These are phyloP conservation scores for human DNA, from an alignment of 2,113 vertebrate species.

Conservation along the genomic window GRCh38 chr2:153485001-153485500, in stretches of 20 bases:
- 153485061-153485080: not conserved
- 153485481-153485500: not conserved
- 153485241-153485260: slow-evolving; percentile 23
- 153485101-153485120: not conserved
- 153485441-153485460: slow-evolving; percentile 18
- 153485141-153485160: not conserved
- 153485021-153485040: not conserved
- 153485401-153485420: not conserved
- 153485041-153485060: not conserved
- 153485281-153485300: not conserved
- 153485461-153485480: not conserved
- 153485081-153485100: not conserved
- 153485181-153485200: slow-evolving; percentile 16
- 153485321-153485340: not conserved
- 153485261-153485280: slow-evolving; percentile 20
- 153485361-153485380: not conserved
- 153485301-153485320: not conserved
- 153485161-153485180: not conserved
- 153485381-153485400: not conserved
- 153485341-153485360: slow-evolving; percentile 14
- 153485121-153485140: not conserved
- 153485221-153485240: not conserved
- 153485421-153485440: not conserved
- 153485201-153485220: not conserved
- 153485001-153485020: not conserved